A percentile compares a stretch with the other conserved stretches of the same genome.
These are phyloP conservation scores for Pachyuromys duprasi DNA, from an alignment of 2,797 vertebrate species.

Conservation along the genomic window DNA sequence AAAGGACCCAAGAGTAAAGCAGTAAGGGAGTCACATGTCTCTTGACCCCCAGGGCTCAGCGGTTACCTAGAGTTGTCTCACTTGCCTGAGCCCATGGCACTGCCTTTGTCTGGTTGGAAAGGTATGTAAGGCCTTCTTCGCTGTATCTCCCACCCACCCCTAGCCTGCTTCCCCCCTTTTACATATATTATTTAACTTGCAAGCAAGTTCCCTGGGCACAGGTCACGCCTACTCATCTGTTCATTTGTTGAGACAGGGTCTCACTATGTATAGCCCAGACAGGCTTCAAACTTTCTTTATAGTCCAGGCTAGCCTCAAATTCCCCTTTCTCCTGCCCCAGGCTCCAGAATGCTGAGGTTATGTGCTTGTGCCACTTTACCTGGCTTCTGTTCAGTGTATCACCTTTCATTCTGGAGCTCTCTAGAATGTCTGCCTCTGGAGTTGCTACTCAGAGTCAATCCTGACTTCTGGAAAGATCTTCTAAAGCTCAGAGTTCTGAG, in stretches of 20 bases:
- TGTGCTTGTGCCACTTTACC: not conserved
- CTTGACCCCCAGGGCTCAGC: not conserved
- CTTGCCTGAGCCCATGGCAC: not conserved
- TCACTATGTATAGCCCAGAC: not conserved
- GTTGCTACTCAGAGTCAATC: not conserved
- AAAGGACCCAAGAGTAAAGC: constrained; percentile 26
- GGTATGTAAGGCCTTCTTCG: not conserved
- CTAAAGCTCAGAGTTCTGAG: not conserved
- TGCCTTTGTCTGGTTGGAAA: not conserved
- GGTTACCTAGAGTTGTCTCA: too few species aligned
- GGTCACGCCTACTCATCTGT: not conserved
- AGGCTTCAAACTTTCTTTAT: not conserved
- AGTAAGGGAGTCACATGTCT: not conserved
- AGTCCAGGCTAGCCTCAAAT: not conserved
- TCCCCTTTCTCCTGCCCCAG: not conserved
- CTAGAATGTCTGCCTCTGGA: not conserved
- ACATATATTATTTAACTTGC: not conserved
- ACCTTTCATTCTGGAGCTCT: not conserved
- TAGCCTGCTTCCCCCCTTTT: not conserved
- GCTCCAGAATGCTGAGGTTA: not conserved
- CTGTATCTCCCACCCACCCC: not conserved
- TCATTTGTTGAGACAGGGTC: not conserved
- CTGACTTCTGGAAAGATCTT: constrained; percentile 15
- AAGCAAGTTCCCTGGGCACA: not conserved
- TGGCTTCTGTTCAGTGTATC: not conserved